A percentile compares a stretch with the other conserved stretches of the same genome.
phyloP scores from a whole-genome alignment of 2,888 invertebrate genomes.

The Dendrolimus pini region DNA sequence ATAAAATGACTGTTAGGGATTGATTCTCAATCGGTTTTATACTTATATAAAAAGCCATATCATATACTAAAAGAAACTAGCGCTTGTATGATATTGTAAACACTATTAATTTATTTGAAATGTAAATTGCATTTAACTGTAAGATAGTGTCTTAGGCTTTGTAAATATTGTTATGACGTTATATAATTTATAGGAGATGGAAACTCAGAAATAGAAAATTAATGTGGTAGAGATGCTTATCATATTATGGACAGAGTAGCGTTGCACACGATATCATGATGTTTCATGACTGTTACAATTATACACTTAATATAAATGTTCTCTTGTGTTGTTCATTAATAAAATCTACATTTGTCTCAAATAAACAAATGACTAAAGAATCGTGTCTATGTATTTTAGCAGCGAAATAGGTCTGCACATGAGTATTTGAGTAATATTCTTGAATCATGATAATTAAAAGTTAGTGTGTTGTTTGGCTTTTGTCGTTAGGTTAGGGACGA shows the following conservation, averaged over 20 bases:
- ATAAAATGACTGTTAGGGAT: constrained; percentile 52
- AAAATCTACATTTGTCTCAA: neutral
- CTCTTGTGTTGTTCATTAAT: constrained; percentile 37
- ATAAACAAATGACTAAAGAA: neutral
- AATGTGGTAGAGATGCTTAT: constrained; percentile 62
- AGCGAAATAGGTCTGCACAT: neutral
- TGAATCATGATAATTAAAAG: constrained; percentile 39
- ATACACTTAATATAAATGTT: constrained; percentile 55
- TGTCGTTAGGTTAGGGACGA: constrained; percentile 67
- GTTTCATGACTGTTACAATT: constrained; percentile 54
- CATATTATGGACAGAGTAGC: constrained; percentile 53
- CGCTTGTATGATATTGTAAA: constrained; percentile 74
- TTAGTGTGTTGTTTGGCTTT: constrained; percentile 67
- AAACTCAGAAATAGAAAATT: constrained; percentile 54
- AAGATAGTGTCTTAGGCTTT: constrained; percentile 73
- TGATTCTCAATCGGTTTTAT: constrained; percentile 60
- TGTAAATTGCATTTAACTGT: constrained; percentile 74
- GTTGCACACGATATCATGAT: constrained; percentile 51
- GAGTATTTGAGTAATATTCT: constrained; percentile 24
- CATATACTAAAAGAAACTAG: constrained; percentile 66
- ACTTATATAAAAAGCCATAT: constrained; percentile 68
- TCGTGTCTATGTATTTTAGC: neutral
- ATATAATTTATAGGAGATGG: constrained; percentile 73
- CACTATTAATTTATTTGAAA: constrained; percentile 71
- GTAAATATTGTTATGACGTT: constrained; percentile 77